A percentile compares a stretch with the other conserved stretches of the same genome.
phyloP scores from a whole-genome alignment of 2,888 invertebrate genomes.

The Pollenia labialis region DNA sequence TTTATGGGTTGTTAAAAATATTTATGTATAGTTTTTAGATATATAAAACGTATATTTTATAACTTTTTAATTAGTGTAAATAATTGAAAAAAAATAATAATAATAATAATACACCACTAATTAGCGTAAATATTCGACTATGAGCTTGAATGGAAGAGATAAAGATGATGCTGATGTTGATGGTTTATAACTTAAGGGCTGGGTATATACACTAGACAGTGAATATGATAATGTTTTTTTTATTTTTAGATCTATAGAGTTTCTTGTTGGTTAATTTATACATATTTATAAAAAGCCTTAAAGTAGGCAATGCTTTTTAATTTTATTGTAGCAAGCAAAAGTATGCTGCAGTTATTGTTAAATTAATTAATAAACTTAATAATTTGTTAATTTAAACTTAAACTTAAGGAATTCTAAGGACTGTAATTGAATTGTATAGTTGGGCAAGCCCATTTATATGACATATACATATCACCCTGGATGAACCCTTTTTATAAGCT shows the following conservation, averaged over 20 bases:
- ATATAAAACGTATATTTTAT: constrained; percentile 19
- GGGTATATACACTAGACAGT: neutral
- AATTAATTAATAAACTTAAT: neutral
- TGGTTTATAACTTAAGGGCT: constrained; percentile 23
- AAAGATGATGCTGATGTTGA: neutral
- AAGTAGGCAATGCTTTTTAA: constrained; percentile 22
- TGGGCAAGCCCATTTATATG: too few species aligned
- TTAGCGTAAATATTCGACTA: constrained; percentile 55
- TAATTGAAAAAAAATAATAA: constrained; percentile 69
- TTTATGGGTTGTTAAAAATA: constrained; percentile 12
- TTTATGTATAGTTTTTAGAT: neutral
- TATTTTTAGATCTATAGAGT: neutral
- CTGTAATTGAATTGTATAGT: too few species aligned
- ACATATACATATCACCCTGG: too few species aligned
- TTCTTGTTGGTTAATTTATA: neutral
- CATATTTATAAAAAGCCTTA: neutral
- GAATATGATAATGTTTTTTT: neutral
- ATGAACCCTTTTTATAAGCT: too few species aligned
- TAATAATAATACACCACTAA: constrained; percentile 69
- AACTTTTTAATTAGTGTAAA: constrained; percentile 73
- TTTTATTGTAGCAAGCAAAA: neutral
- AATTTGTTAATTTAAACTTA: too few species aligned
- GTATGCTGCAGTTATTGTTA: constrained; percentile 11
- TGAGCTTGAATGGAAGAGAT: neutral
- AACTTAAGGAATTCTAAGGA: too few species aligned